Evolutionary conservation across 2,888 invertebrate species (phyloP).

Genomic region (Cephus nigrinus): DNA sequence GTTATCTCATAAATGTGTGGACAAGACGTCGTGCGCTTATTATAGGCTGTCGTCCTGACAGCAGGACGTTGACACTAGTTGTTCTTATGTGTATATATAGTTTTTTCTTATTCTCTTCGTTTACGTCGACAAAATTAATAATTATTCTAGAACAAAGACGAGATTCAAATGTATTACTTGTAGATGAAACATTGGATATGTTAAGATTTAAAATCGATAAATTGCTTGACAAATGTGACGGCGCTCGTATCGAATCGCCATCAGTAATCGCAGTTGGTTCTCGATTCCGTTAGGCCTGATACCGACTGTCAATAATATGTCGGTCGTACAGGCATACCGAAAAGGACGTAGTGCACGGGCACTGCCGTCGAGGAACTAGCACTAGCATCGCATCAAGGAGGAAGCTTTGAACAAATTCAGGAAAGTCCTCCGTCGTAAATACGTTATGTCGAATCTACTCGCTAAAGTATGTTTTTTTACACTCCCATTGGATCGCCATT

Average conservation of each 20-base stretch:
- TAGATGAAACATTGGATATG: slow-evolving; percentile 21
- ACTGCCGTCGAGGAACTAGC: not conserved
- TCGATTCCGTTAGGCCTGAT: not conserved
- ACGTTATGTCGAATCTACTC: not conserved
- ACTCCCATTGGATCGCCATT: not conserved
- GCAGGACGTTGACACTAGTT: not conserved
- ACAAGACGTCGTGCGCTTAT: not conserved
- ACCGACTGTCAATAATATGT: not conserved
- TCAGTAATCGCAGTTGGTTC: not conserved
- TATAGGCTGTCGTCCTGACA: not conserved
- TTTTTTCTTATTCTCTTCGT: not conserved
- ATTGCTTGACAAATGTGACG: slow-evolving; percentile 7
- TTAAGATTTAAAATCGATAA: slow-evolving; percentile 19
- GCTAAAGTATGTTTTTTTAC: not conserved
- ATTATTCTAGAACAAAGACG: not conserved
- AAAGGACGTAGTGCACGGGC: not conserved
- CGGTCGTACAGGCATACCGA: not conserved
- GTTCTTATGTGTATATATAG: not conserved
- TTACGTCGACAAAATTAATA: not conserved
- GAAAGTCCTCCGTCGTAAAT: not conserved
- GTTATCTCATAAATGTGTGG: not conserved
- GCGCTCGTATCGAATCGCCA: not conserved
- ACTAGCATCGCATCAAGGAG: not conserved
- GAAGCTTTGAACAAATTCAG: not conserved
- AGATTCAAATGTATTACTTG: slow-evolving; percentile 6